These are phyloP conservation scores for Festucalex cinctus DNA, from an alignment of 2,113 vertebrate species.

Conservation along the genomic window DNA sequence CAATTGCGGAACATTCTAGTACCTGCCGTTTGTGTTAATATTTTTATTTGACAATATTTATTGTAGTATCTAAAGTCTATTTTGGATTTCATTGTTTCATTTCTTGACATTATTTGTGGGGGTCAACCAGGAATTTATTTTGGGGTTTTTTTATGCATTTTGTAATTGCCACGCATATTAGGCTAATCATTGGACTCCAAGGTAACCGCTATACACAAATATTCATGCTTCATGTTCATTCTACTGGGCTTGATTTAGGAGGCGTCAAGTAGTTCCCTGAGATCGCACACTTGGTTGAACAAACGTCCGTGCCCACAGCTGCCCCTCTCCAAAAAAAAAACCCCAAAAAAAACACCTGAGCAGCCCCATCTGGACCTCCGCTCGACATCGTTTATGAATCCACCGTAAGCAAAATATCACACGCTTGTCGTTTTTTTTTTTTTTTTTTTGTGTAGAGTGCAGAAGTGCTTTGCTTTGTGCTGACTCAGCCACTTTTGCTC, in stretches of 20 bases:
- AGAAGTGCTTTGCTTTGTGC: neutral
- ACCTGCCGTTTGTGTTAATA: too few relatives aligned
- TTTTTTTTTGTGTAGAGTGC: neutral
- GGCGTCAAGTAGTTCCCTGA: neutral
- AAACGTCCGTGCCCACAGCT: neutral
- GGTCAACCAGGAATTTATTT: too few relatives aligned
- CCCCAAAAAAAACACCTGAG: neutral
- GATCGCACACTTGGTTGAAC: neutral
- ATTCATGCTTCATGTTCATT: neutral
- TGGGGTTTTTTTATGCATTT: too few relatives aligned
- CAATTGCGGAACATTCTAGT: too few relatives aligned
- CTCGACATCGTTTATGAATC: neutral
- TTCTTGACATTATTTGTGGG: too few relatives aligned
- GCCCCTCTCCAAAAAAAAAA: neutral
- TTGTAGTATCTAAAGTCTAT: too few relatives aligned
- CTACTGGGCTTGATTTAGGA: neutral
- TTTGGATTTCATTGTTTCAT: too few relatives aligned
- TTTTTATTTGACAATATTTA: too few relatives aligned
- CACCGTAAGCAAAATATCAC: neutral
- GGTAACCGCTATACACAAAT: neutral
- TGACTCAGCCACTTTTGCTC: neutral
- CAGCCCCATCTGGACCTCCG: neutral
- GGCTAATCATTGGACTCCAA: too few relatives aligned
- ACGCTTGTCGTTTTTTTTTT: neutral
- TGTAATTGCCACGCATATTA: too few relatives aligned